phyloP scores from a whole-genome alignment of 2,113 vertebrate genomes.

The Paradisaea rubra region DNA sequence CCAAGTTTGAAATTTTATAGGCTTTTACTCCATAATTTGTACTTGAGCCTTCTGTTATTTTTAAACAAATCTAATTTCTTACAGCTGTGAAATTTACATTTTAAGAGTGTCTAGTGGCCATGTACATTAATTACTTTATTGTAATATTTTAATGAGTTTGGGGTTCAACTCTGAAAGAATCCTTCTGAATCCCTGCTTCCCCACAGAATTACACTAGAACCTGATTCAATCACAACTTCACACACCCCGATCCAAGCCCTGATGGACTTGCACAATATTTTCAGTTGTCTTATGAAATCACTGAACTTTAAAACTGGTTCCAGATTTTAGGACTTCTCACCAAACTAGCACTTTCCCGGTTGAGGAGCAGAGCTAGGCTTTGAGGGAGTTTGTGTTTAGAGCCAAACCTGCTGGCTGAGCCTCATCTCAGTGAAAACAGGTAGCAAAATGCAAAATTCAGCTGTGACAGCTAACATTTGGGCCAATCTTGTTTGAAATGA shows the following conservation, averaged over 20 bases:
- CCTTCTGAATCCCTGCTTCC: conserved; percentile 47
- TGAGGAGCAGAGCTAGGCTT: neutral
- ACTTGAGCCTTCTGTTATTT: conserved; percentile 67
- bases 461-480: neutral
- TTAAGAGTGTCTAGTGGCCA: conserved; percentile 68
- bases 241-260: neutral
- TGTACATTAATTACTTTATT: conserved; percentile 67
- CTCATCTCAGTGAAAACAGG: neutral
- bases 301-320: neutral
- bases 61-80: conserved; percentile 70
- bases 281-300: neutral
- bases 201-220: conserved; percentile 34
- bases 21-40: conserved; percentile 56
- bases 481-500: neutral
- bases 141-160: conserved; percentile 67
- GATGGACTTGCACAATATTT: neutral
- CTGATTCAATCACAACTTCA: conserved; percentile 1
- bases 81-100: conserved; percentile 69
- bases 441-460: neutral
- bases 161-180: conserved; percentile 56
- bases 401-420: neutral
- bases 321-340: neutral
- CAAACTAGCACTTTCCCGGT: neutral
- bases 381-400: neutral
- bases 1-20: conserved; percentile 62